A percentile compares a stretch with the other conserved stretches of the same genome.
Conservation (phyloP, 1,140 invertebrate species). For the Leguminivora glycinivorella region DNA sequence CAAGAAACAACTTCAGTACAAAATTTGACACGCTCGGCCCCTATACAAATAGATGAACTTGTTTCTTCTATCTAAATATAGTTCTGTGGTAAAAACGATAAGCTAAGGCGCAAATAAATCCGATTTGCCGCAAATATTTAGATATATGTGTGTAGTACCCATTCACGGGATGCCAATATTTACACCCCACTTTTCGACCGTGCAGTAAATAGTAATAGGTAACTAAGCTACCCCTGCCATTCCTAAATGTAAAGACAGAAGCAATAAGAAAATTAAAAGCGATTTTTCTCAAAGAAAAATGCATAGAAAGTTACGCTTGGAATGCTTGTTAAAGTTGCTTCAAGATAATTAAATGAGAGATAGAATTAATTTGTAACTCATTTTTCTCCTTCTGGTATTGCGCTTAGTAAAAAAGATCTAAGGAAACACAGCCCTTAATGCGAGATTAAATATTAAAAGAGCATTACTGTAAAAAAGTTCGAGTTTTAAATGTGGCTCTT, state of each 20-base stretch:
- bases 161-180: background rate
- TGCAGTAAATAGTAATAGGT: background rate
- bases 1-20: too few species aligned
- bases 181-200: background rate
- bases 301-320: constrained; percentile 25
- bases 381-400: constrained; percentile 36
- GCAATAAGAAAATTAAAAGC: constrained; percentile 21
- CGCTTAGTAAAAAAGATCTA: constrained; percentile 44
- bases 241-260: background rate
- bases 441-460: constrained; percentile 76
- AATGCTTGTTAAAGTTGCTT: constrained; percentile 24
- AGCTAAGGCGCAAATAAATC: too few species aligned
- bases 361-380: constrained; percentile 39
- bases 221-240: background rate
- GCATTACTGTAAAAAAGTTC: constrained; percentile 65
- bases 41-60: too few species aligned
- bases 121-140: too few species aligned
- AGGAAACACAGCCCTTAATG: constrained; percentile 52
- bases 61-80: too few species aligned
- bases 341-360: constrained; percentile 32
- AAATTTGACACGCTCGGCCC: too few species aligned
- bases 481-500: constrained; percentile 62
- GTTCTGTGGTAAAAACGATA: too few species aligned
- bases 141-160: too few species aligned
- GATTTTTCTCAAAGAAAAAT: constrained; percentile 21